Percentiles rank a stretch among this genome's conserved stretches.
phyloP scores from a whole-genome alignment of 2,888 invertebrate genomes.

The Drosophila acutilabella region DNA sequence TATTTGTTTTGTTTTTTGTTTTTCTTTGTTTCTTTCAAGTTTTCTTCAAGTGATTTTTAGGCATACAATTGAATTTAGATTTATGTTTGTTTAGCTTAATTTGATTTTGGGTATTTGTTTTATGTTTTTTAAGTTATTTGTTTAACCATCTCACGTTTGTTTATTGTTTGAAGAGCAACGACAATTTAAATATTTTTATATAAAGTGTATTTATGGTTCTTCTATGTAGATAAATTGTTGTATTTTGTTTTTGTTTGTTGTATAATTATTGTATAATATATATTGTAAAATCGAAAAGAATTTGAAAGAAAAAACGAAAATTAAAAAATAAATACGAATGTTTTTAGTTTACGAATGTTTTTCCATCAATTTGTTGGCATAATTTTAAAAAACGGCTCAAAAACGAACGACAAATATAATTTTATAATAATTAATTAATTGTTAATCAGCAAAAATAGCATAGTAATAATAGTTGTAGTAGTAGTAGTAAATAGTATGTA shows the following conservation, averaged over 20 bases:
- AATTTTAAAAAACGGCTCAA: constrained; percentile 66
- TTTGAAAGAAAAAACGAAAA: constrained; percentile 7
- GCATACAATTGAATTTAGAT: constrained; percentile 72
- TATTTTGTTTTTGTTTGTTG: constrained; percentile 23
- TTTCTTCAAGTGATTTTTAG: constrained; percentile 54
- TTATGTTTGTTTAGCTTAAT: constrained; percentile 68
- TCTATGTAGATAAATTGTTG: constrained; percentile 54
- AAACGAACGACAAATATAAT: constrained; percentile 73
- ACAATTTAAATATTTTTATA: constrained; percentile 21
- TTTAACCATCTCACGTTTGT: constrained; percentile 24
- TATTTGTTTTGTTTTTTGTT: constrained; percentile 49
- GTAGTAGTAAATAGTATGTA: constrained; percentile 61
- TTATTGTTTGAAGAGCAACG: constrained; percentile 59
- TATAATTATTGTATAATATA: constrained; percentile 48
- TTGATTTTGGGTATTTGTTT: constrained; percentile 50
- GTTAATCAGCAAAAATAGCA: constrained; percentile 77
- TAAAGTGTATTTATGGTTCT: constrained; percentile 30
- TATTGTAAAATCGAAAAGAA: constrained; percentile 56
- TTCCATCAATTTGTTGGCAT: constrained; percentile 40
- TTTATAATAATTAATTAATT: constrained; percentile 66
- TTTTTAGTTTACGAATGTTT: constrained; percentile 75
- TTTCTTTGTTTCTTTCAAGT: constrained; percentile 59
- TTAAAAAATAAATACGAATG: constrained; percentile 75
- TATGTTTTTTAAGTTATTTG: neutral
- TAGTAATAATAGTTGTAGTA: constrained; percentile 59